Base-by-base conservation (phyloP, 2,113 vertebrate species). In the Anoura caudifer region DNA sequence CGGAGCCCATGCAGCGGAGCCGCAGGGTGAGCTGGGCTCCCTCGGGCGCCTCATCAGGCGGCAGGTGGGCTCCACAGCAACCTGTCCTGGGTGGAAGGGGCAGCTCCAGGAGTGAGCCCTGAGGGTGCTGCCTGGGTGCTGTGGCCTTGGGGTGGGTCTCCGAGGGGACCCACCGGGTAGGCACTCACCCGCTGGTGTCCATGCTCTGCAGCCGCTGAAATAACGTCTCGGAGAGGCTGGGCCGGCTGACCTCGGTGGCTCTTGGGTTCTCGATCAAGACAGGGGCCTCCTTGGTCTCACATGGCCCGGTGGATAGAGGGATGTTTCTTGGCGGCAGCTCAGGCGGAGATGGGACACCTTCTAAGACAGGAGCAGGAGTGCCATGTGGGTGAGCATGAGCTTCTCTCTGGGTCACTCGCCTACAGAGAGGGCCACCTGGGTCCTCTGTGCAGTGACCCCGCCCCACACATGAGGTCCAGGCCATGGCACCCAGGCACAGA, bases 251-350 rank as follows among this genome's bases (percentile, higher is more conserved):
- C 4, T 99, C 99, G 2, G 97, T 12, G 5, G 91, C 92, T 50
- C 98, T 98, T 12, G 45, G 19, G 33, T 90, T 98, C 63, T 98
- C 98, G 0, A 43, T 52, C 4, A 82, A 19, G 69, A 50, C 22
- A 36, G 94, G 47, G 2, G 33, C 33, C 31, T 99, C 99, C 98
- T 99, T 99, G 52, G 72, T 80, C 33, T 99, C 99, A 0, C 69
- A 98, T 81, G 87, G 59, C 0, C 95, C 96, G 0, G 94, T 1
- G 13, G 97, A 52, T n/a, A 95, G 11, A 7, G 97, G 22, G 96
- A 99, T 97, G 97, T 99, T 99, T 85, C 99, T 99, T 3, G 99
- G 99, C 16, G 99, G 99, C 83, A 99, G 98, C 97, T 99, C 98
- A 0, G 99, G 99, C 2, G 99, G 99, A 1, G 97, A 98, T 77